phyloP scores from a whole-genome alignment of 2,113 vertebrate genomes.

The Anhinga rufa region DNA sequence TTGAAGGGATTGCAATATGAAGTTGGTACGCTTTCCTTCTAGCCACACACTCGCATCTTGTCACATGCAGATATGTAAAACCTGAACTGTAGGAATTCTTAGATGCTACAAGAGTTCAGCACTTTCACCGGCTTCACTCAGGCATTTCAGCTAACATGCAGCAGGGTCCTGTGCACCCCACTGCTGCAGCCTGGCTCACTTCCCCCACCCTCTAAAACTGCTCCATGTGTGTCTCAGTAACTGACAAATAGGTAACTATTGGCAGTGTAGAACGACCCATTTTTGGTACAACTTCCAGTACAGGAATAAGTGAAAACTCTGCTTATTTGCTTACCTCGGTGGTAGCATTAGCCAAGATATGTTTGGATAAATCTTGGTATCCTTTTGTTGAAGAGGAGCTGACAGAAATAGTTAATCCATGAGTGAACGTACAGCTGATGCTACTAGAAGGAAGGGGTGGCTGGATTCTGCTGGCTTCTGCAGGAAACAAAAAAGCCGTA shows the following conservation, averaged over 20 bases:
- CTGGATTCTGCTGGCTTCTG: slow-evolving; percentile 17
- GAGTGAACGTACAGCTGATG: slow-evolving; percentile 48
- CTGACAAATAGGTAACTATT: not conserved
- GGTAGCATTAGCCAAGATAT: slow-evolving; percentile 75
- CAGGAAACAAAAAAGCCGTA: not conserved
- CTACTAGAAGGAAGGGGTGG: not conserved
- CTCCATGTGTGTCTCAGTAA: not conserved
- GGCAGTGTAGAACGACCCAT: not conserved
- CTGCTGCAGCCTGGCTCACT: not conserved
- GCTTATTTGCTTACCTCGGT: slow-evolving; percentile 76
- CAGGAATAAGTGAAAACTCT: not conserved
- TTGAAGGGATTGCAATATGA: not conserved
- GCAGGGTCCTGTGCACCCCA: not conserved
- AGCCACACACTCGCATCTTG: not conserved
- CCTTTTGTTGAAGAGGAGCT: slow-evolving; percentile 71
- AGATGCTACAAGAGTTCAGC: not conserved
- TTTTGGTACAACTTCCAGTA: not conserved
- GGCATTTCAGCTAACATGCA: not conserved
- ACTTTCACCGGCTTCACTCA: not conserved
- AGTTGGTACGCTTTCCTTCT: not conserved
- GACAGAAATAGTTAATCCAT: slow-evolving; percentile 50
- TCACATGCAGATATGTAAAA: not conserved
- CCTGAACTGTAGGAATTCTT: not conserved
- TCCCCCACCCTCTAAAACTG: not conserved
- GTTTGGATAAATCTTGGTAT: slow-evolving; percentile 85